Evolutionary conservation across 2,888 invertebrate species (phyloP), one percentile per base, ranked within the genome.

Genomic region (Miltochrista miniata): DNA sequence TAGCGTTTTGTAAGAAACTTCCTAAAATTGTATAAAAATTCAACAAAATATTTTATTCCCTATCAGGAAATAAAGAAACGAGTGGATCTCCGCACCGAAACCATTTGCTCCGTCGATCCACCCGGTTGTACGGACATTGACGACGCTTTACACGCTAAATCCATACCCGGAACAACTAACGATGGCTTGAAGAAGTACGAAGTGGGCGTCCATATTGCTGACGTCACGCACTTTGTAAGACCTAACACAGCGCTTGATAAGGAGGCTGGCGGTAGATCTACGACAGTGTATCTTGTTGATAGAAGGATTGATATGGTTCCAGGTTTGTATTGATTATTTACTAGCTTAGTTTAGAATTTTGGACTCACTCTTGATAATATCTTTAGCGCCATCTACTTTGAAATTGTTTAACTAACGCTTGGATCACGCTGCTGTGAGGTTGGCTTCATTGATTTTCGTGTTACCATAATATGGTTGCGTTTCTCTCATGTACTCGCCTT

Each of bases 41-140:
- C n/a, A 31, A 31, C 11, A 31, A 31, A 5, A 31, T 31, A 31
- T 2, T 5, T 24, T 44, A 29, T 29, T 44, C 7, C 0, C 24
- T 35, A n/a, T 29, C 69, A 96, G 95, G 97, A 97, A 79, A 92
- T 95, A 54, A 93, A 93, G 15, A 94, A 94, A 67, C 94, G 99
- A 15, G 94, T 94, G 9, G 98, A 99, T 81, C 90, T 99, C 1
- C 94, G 99, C 10, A 93, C 96, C 48, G 80, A 98, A 3, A 94
- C 95, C 71, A 95, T 99, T 38, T 99, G 98, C 76, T 98, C 98
- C 0, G 98, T 99, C 0, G 99, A 99, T 93, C 99, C 99, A 2
- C 98, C 98, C 0, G 99, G 99, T 0, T 99, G 99, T 82, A 99
- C 99, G 0, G 99, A 99, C 81, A 99, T 99, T 59, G 99, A 99